Evolutionary conservation across 2,888 invertebrate genomes (phyloP), one percentile per base, ranked within the genome.

Genomic region (Eristalinus sepulchralis): DNA sequence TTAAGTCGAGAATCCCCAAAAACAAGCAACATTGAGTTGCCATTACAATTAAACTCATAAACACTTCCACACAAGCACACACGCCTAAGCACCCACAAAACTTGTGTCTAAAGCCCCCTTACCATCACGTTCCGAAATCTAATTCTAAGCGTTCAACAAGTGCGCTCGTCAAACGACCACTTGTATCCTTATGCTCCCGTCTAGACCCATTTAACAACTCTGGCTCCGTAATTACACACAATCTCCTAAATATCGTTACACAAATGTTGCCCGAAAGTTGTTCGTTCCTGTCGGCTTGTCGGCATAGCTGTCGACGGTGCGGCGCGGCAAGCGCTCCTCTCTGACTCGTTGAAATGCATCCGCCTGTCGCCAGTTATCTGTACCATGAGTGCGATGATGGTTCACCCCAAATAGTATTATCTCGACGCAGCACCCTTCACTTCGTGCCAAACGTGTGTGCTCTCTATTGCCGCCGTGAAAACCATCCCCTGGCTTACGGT

Each of bases 331-430:
- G 57, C 63, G 55, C 36, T 70, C 22, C 60, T 64, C 55, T 9
- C 55, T 24, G 59, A 39, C 66, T 79, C 79, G 36, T 60, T 72
- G 79, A 60, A 79, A 72, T 66, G 72, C 66, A 80, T 80, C 79
- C 79, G 79, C 39, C 71, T 79, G 79, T 39, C 47, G 79, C 71
- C 79, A 72, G 64, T 79, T 72, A 79, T 57, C 70, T 55, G 62
- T 20, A 63, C 22, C 64, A 31, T 57, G 59, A 71, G 70, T 64
- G 68, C 17, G 53, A 63, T 71, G 72, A 71, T 79, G 79, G 63
- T 72, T 66, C 66, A 72, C 66, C 79, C 24, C 33, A 77, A 78
- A 70, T 78, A 66, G 71, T 71, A 64, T 60, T 11, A 62, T 70
- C 63, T 76, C 34, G 63, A 57, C 64, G 57, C 33, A 57, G 24